Percentiles rank a stretch among this genome's conserved stretches.
These are phyloP conservation scores for Ostrea denselamellosa DNA, from an alignment of 1,140 invertebrate species.

Conservation along the genomic window DNA sequence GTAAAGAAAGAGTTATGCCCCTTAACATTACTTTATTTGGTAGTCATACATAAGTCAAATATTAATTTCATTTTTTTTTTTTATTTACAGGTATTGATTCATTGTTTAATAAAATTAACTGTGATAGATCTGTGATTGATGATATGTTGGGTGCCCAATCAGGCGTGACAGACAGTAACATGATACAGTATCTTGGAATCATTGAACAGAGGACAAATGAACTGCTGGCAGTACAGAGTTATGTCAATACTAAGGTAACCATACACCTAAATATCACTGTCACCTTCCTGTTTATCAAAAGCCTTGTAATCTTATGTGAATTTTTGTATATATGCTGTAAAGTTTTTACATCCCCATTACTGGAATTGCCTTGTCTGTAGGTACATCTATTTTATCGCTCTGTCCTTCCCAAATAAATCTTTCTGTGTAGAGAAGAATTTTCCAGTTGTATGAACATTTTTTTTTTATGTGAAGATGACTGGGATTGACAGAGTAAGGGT, in stretches of 20 bases:
- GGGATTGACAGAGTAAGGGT: too few species aligned
- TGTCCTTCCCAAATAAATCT: too few species aligned
- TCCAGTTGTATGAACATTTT: too few species aligned
- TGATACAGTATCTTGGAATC: constrained; percentile 79
- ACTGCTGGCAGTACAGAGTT: constrained; percentile 75
- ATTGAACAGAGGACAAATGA: constrained; percentile 79
- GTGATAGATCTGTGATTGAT: constrained; percentile 77
- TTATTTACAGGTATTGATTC: constrained; percentile 76
- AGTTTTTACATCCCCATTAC: too few species aligned
- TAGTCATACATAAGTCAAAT: background rate
- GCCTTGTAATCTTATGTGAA: too few species aligned
- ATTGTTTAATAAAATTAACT: constrained; percentile 78
- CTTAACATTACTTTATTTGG: background rate
- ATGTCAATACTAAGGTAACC: constrained; percentile 72
- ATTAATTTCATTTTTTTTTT: constrained; percentile 36
- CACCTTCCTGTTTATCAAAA: too few species aligned
- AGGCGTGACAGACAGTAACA: constrained; percentile 77
- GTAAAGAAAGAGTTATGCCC: constrained; percentile 53
- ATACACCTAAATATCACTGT: too few species aligned
- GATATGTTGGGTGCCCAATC: constrained; percentile 77
- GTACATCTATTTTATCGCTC: too few species aligned
- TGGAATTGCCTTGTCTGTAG: too few species aligned
- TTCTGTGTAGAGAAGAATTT: too few species aligned
- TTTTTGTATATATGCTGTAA: too few species aligned
- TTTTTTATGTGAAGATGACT: too few species aligned